These are phyloP conservation scores for Zaprionus camerounensis DNA, from an alignment of 1,140 invertebrate species.

Conservation along the genomic window DNA sequence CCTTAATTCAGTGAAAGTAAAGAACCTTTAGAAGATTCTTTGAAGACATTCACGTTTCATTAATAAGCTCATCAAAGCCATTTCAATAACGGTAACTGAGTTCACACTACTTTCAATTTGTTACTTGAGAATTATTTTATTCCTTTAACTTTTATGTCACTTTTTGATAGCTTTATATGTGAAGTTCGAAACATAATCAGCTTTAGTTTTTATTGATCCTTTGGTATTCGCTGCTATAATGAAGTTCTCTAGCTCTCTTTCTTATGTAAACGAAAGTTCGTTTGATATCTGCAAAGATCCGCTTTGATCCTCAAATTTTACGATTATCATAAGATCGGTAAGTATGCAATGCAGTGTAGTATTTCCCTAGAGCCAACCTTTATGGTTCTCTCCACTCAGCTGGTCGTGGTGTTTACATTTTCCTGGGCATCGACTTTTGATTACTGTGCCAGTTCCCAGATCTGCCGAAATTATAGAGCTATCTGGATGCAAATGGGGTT, in stretches of 20 bases:
- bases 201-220: background rate
- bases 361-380: conserved; percentile 8
- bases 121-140: background rate
- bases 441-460: conserved; percentile 44
- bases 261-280: background rate
- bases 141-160: background rate
- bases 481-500: conserved; percentile 31
- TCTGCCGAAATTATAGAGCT: conserved; percentile 45
- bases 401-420: conserved; percentile 36
- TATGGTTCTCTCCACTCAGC: background rate
- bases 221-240: background rate
- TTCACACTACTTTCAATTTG: background rate
- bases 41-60: no score
- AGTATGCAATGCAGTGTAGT: conserved; percentile 1
- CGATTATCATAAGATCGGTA: conserved; percentile 16
- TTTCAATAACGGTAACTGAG: background rate
- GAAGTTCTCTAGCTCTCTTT: background rate
- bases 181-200: background rate
- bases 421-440: conserved; percentile 16
- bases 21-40: no score
- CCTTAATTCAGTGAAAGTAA: background rate
- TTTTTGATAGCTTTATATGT: background rate
- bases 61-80: background rate
- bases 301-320: conserved; percentile 5
- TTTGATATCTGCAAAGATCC: background rate